These are phyloP conservation scores for Halisarca cf. caerulea DNA, from an alignment of 37 sponge, comb jelly and placozoan species.

Conservation along the genomic window DNA sequence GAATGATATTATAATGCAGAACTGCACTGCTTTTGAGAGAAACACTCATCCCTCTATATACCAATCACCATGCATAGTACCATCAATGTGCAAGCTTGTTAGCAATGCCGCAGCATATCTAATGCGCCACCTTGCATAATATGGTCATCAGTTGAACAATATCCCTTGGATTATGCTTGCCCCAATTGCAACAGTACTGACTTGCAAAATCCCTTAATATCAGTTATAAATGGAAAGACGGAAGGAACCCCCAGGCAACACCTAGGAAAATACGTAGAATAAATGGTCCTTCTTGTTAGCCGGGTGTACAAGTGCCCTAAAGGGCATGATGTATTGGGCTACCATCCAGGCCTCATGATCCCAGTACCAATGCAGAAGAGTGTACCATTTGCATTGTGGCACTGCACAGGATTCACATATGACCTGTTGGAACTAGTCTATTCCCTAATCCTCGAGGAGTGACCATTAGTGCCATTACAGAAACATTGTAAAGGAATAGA, in stretches of 20 bases:
- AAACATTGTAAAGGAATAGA: conserved; percentile 1
- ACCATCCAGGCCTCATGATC: not conserved
- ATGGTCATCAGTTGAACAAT: conserved; percentile 6
- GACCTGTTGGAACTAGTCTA: not conserved
- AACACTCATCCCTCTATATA: no score
- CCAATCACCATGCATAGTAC: no score
- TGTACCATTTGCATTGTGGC: conserved; percentile 30
- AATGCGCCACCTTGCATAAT: not conserved
- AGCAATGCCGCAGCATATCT: no score
- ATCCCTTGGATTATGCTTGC: no score
- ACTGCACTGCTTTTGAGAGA: no score
- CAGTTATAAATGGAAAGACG: no score
- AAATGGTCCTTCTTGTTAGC: not conserved
- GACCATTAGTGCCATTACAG: not conserved
- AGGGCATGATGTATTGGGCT: conserved; percentile 6
- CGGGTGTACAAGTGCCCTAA: not conserved
- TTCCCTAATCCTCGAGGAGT: not conserved
- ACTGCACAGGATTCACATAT: conserved; percentile 28
- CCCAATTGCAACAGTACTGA: no score
- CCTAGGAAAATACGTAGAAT: not conserved
- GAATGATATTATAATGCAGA: no score
- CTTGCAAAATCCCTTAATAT: no score
- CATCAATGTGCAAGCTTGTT: no score
- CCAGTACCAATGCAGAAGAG: not conserved
- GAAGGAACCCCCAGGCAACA: no score